Evolutionary conservation across 2,888 invertebrate genomes (phyloP).

Genomic region (Dendrolimus pini): DNA sequence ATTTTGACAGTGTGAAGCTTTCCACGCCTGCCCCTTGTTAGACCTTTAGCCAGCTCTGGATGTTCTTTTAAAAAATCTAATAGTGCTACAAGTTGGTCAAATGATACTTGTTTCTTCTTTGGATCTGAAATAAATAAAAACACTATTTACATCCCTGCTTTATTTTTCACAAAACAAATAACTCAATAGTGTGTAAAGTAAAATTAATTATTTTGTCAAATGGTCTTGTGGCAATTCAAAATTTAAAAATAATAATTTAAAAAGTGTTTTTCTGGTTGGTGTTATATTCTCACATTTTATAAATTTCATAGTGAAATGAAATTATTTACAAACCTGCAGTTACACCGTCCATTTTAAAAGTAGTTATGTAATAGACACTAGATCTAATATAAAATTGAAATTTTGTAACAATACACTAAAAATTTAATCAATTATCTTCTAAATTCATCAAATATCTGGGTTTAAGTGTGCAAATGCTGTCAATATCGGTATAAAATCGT

Average conservation of each 20-base stretch:
- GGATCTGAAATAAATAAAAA: constrained; percentile 22
- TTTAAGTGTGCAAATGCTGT: not conserved
- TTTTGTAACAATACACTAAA: too few relatives aligned
- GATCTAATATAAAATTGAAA: too few relatives aligned
- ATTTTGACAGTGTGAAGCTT: constrained; percentile 38
- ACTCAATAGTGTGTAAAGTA: too few relatives aligned
- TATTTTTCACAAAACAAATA: not conserved
- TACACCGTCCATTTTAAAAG: not conserved
- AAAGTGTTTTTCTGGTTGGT: too few relatives aligned
- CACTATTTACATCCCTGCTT: not conserved
- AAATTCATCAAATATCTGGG: too few relatives aligned
- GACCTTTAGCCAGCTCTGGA: constrained; percentile 37
- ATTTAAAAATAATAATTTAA: too few relatives aligned
- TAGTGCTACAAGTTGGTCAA: constrained; percentile 36
- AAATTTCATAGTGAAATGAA: too few relatives aligned
- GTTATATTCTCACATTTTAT: too few relatives aligned
- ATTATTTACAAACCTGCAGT: not conserved
- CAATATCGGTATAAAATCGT: constrained; percentile 22
- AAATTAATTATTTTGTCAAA: too few relatives aligned
- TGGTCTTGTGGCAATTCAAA: too few relatives aligned
- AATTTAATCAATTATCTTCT: too few relatives aligned
- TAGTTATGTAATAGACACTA: not conserved
- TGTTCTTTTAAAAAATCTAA: constrained; percentile 45
- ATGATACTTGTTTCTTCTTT: constrained; percentile 33
- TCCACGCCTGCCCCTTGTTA: constrained; percentile 36